These are phyloP conservation scores for Halichondria panicea DNA, from an alignment of 37 sponge, comb jelly and placozoan genomes.

Conservation along the genomic window DNA sequence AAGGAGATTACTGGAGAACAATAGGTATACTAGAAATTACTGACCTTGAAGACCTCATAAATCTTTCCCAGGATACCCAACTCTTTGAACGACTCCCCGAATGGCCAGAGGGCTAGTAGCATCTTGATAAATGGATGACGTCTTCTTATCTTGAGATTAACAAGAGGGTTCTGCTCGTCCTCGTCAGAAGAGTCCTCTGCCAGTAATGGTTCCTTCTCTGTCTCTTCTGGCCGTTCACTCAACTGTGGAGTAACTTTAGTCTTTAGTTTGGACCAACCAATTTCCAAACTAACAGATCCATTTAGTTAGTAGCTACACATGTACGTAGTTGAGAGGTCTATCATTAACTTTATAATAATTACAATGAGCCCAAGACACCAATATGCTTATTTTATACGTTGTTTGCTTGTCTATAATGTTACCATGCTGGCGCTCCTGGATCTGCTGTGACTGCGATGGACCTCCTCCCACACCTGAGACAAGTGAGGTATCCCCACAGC, in stretches of 20 bases:
- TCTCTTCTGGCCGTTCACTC: too few relatives aligned
- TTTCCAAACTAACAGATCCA: too few relatives aligned
- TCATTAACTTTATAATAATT: too few relatives aligned
- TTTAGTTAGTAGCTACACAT: too few relatives aligned
- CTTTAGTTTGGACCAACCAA: too few relatives aligned
- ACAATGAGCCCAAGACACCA: too few relatives aligned
- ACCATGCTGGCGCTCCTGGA: too few relatives aligned
- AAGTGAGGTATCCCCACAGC: slow-evolving; percentile 67
- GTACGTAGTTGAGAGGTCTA: too few relatives aligned
- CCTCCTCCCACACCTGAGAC: slow-evolving; percentile 51
- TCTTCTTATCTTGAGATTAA: background rate
- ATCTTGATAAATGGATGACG: slow-evolving; percentile 59
- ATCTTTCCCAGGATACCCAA: slow-evolving; percentile 42
- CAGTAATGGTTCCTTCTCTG: too few relatives aligned
- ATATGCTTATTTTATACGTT: too few relatives aligned
- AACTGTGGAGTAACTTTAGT: too few relatives aligned
- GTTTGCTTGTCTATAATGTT: too few relatives aligned
- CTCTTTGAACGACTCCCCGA: slow-evolving; percentile 45
- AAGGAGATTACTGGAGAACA: background rate
- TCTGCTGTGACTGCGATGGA: slow-evolving; percentile 2
- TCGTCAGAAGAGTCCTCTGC: background rate
- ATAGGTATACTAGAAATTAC: background rate
- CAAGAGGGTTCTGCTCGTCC: background rate
- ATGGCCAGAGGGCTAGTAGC: slow-evolving; percentile 58
- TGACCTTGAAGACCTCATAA: slow-evolving; percentile 62